phyloP scores from a whole-genome alignment of 2,113 vertebrate genomes.

The Hassar affinis region DNA sequence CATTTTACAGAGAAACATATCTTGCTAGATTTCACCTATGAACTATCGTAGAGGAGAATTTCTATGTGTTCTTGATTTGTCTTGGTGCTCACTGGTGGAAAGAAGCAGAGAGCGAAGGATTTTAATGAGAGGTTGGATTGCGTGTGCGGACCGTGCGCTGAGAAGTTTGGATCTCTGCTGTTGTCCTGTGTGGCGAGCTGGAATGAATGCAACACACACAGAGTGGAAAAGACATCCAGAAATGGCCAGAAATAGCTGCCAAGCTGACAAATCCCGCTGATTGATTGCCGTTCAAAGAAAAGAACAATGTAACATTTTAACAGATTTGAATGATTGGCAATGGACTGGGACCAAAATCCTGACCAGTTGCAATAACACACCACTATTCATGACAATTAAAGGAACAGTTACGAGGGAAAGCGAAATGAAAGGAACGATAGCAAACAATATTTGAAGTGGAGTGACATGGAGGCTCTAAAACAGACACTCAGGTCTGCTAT shows the following conservation, averaged over 20 bases:
- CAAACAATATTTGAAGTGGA: neutral
- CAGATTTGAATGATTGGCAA: neutral
- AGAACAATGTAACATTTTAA: neutral
- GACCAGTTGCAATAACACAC: neutral
- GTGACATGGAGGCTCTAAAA: neutral
- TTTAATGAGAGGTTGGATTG: slow-evolving; percentile 21
- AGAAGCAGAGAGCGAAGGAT: neutral
- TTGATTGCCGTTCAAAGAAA: neutral
- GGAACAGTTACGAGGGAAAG: slow-evolving; percentile 5
- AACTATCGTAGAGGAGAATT: neutral
- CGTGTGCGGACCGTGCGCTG: slow-evolving; percentile 14
- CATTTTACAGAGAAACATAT: slow-evolving; percentile 35
- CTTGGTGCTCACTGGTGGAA: neutral
- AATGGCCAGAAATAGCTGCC: neutral
- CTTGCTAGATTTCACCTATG: slow-evolving; percentile 48
- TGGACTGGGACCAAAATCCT: neutral
- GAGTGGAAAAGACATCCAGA: slow-evolving; percentile 15
- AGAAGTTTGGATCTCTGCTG: slow-evolving; percentile 22
- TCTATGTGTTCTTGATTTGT: neutral
- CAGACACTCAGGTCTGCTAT: slow-evolving; percentile 19
- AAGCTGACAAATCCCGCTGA: slow-evolving; percentile 1
- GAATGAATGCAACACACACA: neutral
- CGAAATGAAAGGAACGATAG: neutral
- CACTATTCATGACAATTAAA: slow-evolving; percentile 9
- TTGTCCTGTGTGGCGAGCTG: slow-evolving; percentile 7